Percentiles rank a stretch among this genome's conserved stretches.
phyloP scores from a whole-genome alignment of 2,888 invertebrate species.

The Odontomyia ornata region DNA sequence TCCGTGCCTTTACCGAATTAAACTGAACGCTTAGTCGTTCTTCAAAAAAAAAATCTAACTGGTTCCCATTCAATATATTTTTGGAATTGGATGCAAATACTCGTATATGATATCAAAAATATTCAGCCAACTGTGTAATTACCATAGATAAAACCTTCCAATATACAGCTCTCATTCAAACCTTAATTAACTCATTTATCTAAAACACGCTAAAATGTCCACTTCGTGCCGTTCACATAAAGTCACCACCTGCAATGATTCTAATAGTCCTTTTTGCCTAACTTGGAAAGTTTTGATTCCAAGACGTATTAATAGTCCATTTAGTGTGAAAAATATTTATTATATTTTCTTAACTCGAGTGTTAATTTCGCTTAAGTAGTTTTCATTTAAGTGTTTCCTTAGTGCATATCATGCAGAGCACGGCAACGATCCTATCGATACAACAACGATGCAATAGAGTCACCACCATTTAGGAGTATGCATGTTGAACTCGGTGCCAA shows the following conservation, averaged over 20 bases:
- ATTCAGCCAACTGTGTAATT: too few relatives aligned
- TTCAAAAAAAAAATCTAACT: too few relatives aligned
- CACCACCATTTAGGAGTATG: not conserved
- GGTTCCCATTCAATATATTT: too few relatives aligned
- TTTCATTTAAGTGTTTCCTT: conserved; percentile 14
- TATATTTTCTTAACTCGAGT: conserved; percentile 34
- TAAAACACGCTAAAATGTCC: conserved; percentile 10
- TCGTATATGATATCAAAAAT: too few relatives aligned
- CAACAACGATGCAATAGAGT: not conserved
- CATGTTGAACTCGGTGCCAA: not conserved
- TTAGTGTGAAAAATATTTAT: conserved; percentile 36
- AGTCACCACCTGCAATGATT: conserved; percentile 6
- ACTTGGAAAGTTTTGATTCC: not conserved
- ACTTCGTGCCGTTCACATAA: not conserved
- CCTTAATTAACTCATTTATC: conserved; percentile 28
- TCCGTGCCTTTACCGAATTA: too few relatives aligned
- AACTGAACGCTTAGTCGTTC: too few relatives aligned
- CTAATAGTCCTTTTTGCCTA: not conserved
- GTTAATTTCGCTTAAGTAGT: conserved; percentile 34
- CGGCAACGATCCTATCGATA: not conserved
- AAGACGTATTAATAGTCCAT: conserved; percentile 30
- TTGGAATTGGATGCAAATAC: too few relatives aligned
- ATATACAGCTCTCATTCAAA: not conserved
- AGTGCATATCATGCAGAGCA: not conserved
- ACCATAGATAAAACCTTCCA: too few relatives aligned